Evolutionary conservation across 1,140 invertebrate genomes (phyloP).

Genomic region (Medauroidea extradentata): DNA sequence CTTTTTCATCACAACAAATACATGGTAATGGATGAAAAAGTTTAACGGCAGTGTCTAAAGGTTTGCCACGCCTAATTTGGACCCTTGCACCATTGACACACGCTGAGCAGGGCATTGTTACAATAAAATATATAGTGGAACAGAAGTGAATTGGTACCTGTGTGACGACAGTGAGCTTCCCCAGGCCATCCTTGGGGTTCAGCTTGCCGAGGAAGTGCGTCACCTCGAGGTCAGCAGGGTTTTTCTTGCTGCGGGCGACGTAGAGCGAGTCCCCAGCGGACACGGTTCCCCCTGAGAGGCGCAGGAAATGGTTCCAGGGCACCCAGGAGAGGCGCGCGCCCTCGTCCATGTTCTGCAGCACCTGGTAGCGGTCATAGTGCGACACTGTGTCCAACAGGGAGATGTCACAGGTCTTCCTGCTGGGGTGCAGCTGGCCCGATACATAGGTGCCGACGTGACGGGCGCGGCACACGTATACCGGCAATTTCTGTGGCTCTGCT

Average conservation of each 20-base stretch:
- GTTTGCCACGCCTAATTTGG: too few relatives aligned
- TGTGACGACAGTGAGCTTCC: slow-evolving; percentile 61
- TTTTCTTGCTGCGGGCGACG: slow-evolving; percentile 28
- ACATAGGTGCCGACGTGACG: slow-evolving; percentile 64
- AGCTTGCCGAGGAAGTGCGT: slow-evolving; percentile 64
- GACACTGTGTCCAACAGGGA: slow-evolving; percentile 54
- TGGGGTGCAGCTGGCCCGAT: slow-evolving; percentile 56
- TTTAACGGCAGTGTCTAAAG: too few relatives aligned
- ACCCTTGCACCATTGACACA: too few relatives aligned
- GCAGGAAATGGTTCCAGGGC: slow-evolving; percentile 60
- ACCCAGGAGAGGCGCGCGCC: slow-evolving; percentile 69
- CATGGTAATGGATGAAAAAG: too few relatives aligned
- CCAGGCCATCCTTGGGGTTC: slow-evolving; percentile 55
- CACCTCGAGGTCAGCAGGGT: slow-evolving; percentile 21
- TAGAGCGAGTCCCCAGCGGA: slow-evolving; percentile 14
- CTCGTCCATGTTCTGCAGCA: slow-evolving; percentile 70
- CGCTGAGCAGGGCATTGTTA: too few relatives aligned
- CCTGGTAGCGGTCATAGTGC: slow-evolving; percentile 60
- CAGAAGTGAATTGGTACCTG: slow-evolving; percentile 40
- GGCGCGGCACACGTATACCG: slow-evolving; percentile 69
- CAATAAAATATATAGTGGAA: too few relatives aligned
- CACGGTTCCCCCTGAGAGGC: slow-evolving; percentile 60
- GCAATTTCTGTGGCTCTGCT: slow-evolving; percentile 29
- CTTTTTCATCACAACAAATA: too few relatives aligned
- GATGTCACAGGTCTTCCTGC: slow-evolving; percentile 55